phyloP scores from a whole-genome alignment of 2,888 invertebrate genomes.

The Gonocerus acuteangulatus region DNA sequence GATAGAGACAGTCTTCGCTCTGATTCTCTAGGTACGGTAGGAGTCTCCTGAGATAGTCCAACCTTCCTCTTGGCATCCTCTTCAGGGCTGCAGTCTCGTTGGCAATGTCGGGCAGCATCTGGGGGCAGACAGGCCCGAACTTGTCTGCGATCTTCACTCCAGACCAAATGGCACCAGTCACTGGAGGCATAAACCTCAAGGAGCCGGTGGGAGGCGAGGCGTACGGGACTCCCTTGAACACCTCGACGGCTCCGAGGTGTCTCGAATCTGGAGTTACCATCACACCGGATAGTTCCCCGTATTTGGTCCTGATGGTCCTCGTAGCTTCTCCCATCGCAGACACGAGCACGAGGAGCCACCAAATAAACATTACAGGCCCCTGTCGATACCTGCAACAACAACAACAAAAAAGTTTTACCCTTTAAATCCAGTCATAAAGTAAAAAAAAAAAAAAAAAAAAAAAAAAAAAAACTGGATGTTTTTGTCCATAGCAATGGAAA shows the following conservation, averaged over 20 bases:
- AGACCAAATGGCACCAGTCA: slow-evolving; percentile 85
- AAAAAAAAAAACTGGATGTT: no score
- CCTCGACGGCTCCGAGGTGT: slow-evolving; percentile 80
- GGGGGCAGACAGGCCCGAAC: slow-evolving; percentile 88
- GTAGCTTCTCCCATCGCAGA: slow-evolving; percentile 49
- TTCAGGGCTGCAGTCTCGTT: slow-evolving; percentile 75
- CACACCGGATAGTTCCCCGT: slow-evolving; percentile 77
- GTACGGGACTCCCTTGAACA: slow-evolving; percentile 88
- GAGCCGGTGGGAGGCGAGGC: slow-evolving; percentile 85
- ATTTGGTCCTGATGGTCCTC: slow-evolving; percentile 77
- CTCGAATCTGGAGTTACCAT: slow-evolving; percentile 74
- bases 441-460: not conserved
- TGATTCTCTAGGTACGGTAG: slow-evolving; percentile 82
- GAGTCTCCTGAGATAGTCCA: slow-evolving; percentile 81
- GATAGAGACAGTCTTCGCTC: slow-evolving; percentile 92
- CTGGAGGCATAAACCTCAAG: slow-evolving; percentile 92
- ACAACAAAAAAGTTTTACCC: not conserved
- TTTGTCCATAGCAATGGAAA: no score
- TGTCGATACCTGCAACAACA: slow-evolving; percentile 15
- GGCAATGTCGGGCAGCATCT: slow-evolving; percentile 71
- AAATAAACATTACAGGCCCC: slow-evolving; percentile 36
- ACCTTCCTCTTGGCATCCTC: slow-evolving; percentile 78
- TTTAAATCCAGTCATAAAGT: not conserved
- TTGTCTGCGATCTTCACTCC: slow-evolving; percentile 80
- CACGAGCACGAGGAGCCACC: slow-evolving; percentile 23